These are phyloP conservation scores for Rhincodon typus DNA, from an alignment of 2,797 vertebrate genomes.

Conservation along the genomic window DNA sequence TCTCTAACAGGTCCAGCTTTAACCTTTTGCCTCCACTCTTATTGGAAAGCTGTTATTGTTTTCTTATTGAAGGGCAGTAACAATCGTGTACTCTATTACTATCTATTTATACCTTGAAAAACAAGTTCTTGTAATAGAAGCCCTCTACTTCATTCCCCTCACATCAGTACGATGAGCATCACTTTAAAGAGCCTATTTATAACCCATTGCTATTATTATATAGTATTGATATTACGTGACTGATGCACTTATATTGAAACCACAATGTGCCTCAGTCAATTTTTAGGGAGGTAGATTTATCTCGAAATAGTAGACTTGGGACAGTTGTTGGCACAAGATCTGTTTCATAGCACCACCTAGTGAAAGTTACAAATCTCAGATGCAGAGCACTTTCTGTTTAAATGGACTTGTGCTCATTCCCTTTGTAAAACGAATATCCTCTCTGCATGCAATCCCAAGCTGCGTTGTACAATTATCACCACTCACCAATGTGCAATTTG, in stretches of 20 bases:
- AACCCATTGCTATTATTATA: background rate
- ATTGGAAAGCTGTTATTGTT: background rate
- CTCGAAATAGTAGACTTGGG: background rate
- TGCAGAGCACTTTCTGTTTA: background rate
- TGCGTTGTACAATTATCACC: background rate
- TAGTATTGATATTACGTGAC: background rate
- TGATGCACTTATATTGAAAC: background rate
- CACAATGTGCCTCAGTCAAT: background rate
- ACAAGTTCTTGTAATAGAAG: background rate
- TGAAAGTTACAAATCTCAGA: background rate
- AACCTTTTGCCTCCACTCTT: background rate
- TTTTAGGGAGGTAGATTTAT: background rate
- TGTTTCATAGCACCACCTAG: constrained; percentile 32
- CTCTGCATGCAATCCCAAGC: background rate
- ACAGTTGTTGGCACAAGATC: background rate
- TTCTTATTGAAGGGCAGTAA: background rate
- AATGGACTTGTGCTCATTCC: background rate
- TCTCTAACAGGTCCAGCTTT: too few species aligned
- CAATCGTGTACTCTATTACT: background rate
- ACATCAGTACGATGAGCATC: background rate
- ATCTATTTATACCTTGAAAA: background rate
- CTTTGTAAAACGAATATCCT: background rate
- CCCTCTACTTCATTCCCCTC: background rate
- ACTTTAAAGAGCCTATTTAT: background rate
- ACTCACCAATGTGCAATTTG: background rate